Base-by-base conservation (phyloP, 1,140 invertebrate species). In the Pristionchus pacificus region DNA sequence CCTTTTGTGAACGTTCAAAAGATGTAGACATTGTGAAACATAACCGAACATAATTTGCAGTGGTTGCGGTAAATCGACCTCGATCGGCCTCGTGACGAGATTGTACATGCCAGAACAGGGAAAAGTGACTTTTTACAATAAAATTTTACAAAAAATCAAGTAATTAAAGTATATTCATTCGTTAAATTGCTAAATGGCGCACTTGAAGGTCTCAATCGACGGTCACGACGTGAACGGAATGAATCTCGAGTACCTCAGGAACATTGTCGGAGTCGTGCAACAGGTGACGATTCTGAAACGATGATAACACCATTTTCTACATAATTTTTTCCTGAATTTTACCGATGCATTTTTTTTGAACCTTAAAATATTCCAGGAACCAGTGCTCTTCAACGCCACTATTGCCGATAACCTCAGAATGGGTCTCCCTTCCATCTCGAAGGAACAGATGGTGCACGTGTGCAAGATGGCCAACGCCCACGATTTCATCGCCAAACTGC, bases 391-490 rank as follows among this genome's bases (percentile, higher is more conserved):
- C 74, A 89, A 89, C 58, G 89, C 89, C 27, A 89, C 89, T 0
- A 91, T 95, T 68, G 87, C 71, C 86, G 90, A 91, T 73, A 93
- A 91, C 81, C 92, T 90, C 77, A 79, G 89, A 1, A 89, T 90
- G 82, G 91, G 91, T 69, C 88, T 89, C 78, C 88, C 89, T 49
- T 84, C 84, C 33, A 88, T 89, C 66, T 89, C 88, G 0, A 87
- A 90, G 64, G 87, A 88, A 74, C 89, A 91, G 6, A 70, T 77
- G 70, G 62, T 77, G 2, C 59, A 28, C 70, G 78, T 74, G n/a
- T 79, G 78, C n/a, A 74, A 77, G 60, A 64, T 79, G 63, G 80
- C 83, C 60, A 83, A 84, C 73, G 74, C 74, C 33, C 77, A 74
- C 62, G 68, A 76, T 28, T 74, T 79, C 65, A 77, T 76, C 25